Evolutionary conservation across 2,113 vertebrate genomes (phyloP).

Genomic region (Alces alces): DNA sequence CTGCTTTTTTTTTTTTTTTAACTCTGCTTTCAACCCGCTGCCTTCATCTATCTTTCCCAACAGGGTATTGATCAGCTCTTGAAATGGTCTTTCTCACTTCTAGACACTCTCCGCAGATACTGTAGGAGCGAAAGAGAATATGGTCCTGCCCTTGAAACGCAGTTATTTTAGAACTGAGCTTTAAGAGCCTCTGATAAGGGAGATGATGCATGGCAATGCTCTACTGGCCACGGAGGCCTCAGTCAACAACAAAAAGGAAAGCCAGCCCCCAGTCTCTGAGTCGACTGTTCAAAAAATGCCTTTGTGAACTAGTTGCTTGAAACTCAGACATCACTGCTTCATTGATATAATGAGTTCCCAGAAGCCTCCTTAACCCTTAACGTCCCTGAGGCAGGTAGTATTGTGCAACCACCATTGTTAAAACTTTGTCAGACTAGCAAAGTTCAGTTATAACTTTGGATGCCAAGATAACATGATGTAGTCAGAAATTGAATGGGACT

Average conservation of each 20-base stretch:
- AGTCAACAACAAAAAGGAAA: neutral
- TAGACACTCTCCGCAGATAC: neutral
- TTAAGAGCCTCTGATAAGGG: neutral
- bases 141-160: neutral
- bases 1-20: neutral
- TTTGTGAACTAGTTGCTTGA: neutral
- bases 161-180: neutral
- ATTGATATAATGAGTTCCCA: neutral
- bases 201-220: neutral
- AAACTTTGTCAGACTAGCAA: neutral
- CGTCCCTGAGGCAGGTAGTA: neutral
- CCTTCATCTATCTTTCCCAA: conserved; percentile 43
- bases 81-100: conserved; percentile 31
- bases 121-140: neutral
- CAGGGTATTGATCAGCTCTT: conserved; percentile 40
- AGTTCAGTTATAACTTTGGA: neutral
- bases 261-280: neutral
- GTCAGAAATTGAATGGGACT: neutral
- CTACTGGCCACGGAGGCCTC: neutral
- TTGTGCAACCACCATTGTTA: neutral
- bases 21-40: neutral
- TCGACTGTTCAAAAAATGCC: neutral
- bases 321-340: neutral
- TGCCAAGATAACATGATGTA: neutral
- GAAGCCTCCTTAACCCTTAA: neutral